Base-by-base conservation (phyloP, 2,797 vertebrate genomes). In the Sciaenops ocellatus region DNA sequence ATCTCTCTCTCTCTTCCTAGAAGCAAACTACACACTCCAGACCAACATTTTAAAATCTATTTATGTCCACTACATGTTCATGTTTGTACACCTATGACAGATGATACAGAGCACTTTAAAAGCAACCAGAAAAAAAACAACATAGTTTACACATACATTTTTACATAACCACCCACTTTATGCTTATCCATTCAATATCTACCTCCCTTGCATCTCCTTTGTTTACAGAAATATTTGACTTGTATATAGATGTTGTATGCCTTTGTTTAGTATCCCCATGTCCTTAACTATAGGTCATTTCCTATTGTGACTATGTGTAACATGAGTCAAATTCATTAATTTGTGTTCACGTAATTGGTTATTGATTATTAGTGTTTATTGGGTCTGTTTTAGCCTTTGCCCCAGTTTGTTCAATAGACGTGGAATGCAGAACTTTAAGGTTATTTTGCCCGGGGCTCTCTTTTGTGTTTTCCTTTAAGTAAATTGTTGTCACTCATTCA, bases 391-490 rank as follows among this genome's bases (percentile, higher is more conserved):
- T 66, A 18, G 15, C 41, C 48, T 46, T 60, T 73, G 59, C 1
- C 52, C 41, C 30, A 65, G 16, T 76, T 76, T 69, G 38, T 7
- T 13, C 30, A 71, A 13, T n/a, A 28, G 5, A 30, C 6, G 30
- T 3, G 1, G 5, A 44, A 17, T 54, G 6, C 17, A 46, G 2
- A 18, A 50, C 9, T 30, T 26, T 24, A n/a, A 13, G 6, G 20
- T 52, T 30, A 15, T 30, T 62, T 54, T 52, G 2, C 48, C 18
- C 22, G 4, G 3, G 24, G 38, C 1, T 34, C n/a, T 3, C 30
- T 34, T 30, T 38, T 41, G 4, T 70, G 55, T 70, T 71, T 71
- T 30, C 3, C 28, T 28, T 50, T 3, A 20, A 5, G 10, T 61
- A 5, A 51, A 17, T 2, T n/a, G 6, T 38, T 12, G 16, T 28